Evolutionary conservation across 2,113 vertebrate species (phyloP).

Genomic region (Triplophysa rosa): DNA sequence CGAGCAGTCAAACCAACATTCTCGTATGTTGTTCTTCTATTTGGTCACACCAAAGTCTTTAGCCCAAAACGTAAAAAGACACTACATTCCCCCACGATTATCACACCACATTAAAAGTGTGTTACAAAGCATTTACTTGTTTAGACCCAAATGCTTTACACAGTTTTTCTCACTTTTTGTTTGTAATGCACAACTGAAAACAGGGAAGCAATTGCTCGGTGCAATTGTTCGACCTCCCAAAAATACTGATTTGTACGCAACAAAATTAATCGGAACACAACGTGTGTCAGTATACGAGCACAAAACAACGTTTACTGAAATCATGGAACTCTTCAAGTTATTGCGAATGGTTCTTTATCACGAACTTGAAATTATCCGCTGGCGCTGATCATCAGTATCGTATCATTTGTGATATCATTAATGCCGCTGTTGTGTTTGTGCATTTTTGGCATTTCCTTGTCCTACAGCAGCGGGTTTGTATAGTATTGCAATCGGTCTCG

Average conservation of each 20-base stretch:
- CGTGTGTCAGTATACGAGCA: not conserved
- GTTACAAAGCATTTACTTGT: conserved; percentile 26
- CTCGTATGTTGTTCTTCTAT: conserved; percentile 53
- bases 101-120: not conserved
- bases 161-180: not conserved
- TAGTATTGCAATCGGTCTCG: conserved; percentile 97
- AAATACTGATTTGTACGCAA: not conserved
- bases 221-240: not conserved
- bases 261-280: not conserved
- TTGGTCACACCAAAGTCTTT: conserved; percentile 69
- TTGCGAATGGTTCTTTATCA: conserved; percentile 59
- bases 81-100: conserved; percentile 38
- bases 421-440: conserved; percentile 54
- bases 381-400: conserved; percentile 52
- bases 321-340: conserved; percentile 46
- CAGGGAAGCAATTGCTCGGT: not conserved
- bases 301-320: conserved; percentile 39
- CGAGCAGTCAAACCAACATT: conserved; percentile 60
- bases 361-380: conserved; percentile 71
- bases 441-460: conserved; percentile 52
- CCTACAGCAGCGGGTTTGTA: conserved; percentile 93
- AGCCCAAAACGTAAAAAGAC: conserved; percentile 45
- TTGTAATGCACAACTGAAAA: not conserved
- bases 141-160: conserved; percentile 6
- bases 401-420: conserved; percentile 43